Percentiles rank a stretch among this genome's conserved stretches.
Evolutionary conservation across 2,113 vertebrate species (phyloP).

Genomic region (Aptenodytes patagonicus): DNA sequence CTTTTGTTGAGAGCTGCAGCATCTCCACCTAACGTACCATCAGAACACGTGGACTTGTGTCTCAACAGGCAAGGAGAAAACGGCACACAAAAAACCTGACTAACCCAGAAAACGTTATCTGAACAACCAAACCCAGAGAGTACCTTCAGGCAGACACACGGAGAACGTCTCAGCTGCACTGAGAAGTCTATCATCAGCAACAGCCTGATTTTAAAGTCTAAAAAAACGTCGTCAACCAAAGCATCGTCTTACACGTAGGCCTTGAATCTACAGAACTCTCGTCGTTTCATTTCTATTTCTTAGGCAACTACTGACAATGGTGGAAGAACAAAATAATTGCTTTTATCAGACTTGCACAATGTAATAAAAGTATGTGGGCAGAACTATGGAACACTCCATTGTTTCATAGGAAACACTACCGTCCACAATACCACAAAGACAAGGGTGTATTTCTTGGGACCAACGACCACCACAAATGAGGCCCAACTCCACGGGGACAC

Average conservation of each 20-base stretch:
- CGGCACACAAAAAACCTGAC: background rate
- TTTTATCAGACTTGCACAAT: background rate
- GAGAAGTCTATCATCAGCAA: background rate
- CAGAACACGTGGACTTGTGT: rapidly evolving
- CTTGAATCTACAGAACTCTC: background rate
- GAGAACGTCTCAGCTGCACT: background rate
- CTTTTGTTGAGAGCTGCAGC: background rate
- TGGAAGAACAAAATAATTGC: background rate
- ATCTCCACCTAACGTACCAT: background rate
- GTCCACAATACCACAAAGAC: background rate
- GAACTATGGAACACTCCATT: background rate
- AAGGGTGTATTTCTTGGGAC: background rate
- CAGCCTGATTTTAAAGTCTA: background rate
- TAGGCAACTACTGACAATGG: background rate
- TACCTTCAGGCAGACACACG: background rate
- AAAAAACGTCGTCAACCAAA: background rate
- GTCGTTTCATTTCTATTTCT: background rate
- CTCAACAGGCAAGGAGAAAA: rapidly evolving
- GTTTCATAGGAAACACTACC: background rate
- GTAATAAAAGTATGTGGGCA: background rate
- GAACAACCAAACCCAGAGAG: background rate
- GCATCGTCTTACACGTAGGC: background rate
- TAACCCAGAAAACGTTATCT: background rate
- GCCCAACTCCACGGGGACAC: background rate
- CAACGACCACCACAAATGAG: rapidly evolving